Evolutionary conservation across 1,140 invertebrate genomes (phyloP).

Genomic region (Drosophila punjabiensis): DNA sequence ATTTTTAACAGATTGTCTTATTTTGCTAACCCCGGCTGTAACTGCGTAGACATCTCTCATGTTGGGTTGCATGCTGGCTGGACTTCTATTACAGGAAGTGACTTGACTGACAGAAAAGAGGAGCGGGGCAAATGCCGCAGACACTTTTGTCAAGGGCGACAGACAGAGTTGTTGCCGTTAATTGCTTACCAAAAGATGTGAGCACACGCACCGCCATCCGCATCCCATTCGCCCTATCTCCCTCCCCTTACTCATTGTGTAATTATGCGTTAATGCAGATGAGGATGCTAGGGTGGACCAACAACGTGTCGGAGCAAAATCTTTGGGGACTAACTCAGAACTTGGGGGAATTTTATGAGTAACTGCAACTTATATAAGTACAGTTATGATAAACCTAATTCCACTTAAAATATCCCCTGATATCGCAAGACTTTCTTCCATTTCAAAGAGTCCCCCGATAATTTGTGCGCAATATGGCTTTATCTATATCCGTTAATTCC

Average conservation of each 20-base stretch:
- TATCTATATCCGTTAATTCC: not conserved
- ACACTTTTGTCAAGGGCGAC: conserved; percentile 58
- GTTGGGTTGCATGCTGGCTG: conserved; percentile 58
- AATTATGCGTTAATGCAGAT: conserved; percentile 76
- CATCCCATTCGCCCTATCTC: conserved; percentile 1
- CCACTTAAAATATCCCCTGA: not conserved
- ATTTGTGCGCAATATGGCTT: not conserved
- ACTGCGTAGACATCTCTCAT: conserved; percentile 40
- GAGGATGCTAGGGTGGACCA: conserved; percentile 45
- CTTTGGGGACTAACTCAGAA: conserved; percentile 7
- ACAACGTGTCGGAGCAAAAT: conserved; percentile 32
- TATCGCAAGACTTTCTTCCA: too few species aligned
- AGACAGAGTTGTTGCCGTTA: conserved; percentile 55
- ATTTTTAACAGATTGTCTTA: not conserved
- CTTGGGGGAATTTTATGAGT: conserved; percentile 10
- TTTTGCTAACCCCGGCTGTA: conserved; percentile 18
- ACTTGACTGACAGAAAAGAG: conserved; percentile 62
- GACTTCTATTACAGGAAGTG: conserved; percentile 81
- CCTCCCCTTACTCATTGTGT: conserved; percentile 25
- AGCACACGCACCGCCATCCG: conserved; percentile 52
- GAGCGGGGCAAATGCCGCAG: conserved; percentile 26
- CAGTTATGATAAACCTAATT: not conserved
- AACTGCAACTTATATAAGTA: not conserved
- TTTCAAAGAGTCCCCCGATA: not conserved
- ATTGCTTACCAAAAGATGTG: conserved; percentile 66